Base-by-base conservation (phyloP, 1,140 invertebrate species). In the Xylocopa sonorina region DNA sequence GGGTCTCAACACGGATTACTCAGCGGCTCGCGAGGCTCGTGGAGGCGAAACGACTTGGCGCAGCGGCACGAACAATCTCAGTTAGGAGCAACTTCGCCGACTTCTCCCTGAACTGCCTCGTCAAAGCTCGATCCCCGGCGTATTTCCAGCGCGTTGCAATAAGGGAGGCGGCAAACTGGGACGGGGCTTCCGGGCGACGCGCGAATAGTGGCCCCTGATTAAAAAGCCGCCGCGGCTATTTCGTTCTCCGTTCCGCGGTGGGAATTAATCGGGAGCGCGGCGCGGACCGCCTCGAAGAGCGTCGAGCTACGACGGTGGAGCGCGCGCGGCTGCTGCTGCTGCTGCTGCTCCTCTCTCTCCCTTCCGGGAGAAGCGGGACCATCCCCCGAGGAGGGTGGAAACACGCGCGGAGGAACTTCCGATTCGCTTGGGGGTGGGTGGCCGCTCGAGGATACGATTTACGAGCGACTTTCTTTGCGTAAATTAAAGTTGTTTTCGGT, bases 271-370 rank as follows among this genome's bases (percentile, higher is more conserved):
- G 63, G 53, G 53, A 57, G 50, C 72, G 62, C 78, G 72, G 62
- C 78, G 72, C 67, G 72, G 29, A 75, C 43, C 32, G 41, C 46
- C 68, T 80, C 78, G 76, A 80, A 80, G 78, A 80, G 78, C 41
- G 14, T 34, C 27, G 32, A 24, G 16, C 27, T 4, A 38, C 38
- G 38, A 38, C 38, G 3, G 38, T 38, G 38, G 38, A 38, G 3
- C 3, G 38, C 38, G 38, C 38, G n/a, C n/a, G n/a, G n/a, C n/a
- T n/a, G n/a, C n/a, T n/a, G n/a, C n/a, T n/a, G n/a, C n/a, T n/a
- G n/a, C n/a, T n/a, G n/a, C n/a, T n/a, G n/a, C n/a, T n/a, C n/a
- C n/a, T n/a, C n/a, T n/a, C n/a, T n/a, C n/a, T n/a, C n/a, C n/a
- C n/a, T 62, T 46, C 75, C 63, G 41, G 32, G 62, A 69, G 62